Conservation (phyloP, 2,113 vertebrate genomes). For the Phalacrocorax carbo region DNA sequence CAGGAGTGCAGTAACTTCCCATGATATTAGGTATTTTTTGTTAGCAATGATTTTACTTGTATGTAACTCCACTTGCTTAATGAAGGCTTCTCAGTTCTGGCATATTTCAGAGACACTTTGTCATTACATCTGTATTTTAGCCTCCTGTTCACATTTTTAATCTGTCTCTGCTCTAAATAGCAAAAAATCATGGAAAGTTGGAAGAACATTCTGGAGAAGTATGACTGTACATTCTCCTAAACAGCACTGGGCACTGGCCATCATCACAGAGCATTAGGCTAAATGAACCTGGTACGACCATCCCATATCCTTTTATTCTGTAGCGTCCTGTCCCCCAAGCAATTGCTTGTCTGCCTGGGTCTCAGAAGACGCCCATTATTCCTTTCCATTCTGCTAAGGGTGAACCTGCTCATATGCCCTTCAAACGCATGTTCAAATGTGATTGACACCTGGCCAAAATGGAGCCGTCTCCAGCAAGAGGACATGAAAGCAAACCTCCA, state of each 20-base stretch:
- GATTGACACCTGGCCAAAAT: neutral
- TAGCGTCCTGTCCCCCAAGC: neutral
- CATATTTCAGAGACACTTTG: neutral
- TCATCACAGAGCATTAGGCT: neutral
- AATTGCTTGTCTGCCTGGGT: neutral
- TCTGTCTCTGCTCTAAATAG: neutral
- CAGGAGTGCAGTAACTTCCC: neutral
- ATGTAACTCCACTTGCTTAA: neutral
- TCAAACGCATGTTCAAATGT: neutral
- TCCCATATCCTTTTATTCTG: neutral
- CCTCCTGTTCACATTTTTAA: neutral
- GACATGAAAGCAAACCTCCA: neutral
- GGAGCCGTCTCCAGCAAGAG: neutral
- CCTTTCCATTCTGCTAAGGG: neutral
- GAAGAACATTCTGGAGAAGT: neutral
- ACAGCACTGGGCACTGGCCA: no score
- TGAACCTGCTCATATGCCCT: neutral
- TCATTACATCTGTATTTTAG: neutral
- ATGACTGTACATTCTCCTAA: fast-evolving
- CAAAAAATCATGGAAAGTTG: neutral
- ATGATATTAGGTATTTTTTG: neutral
- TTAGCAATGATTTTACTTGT: neutral
- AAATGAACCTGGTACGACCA: neutral
- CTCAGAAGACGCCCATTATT: neutral
- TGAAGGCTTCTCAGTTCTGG: neutral